Base-by-base conservation (phyloP, 2,888 invertebrate species). In the Chymomyza amoena region DNA sequence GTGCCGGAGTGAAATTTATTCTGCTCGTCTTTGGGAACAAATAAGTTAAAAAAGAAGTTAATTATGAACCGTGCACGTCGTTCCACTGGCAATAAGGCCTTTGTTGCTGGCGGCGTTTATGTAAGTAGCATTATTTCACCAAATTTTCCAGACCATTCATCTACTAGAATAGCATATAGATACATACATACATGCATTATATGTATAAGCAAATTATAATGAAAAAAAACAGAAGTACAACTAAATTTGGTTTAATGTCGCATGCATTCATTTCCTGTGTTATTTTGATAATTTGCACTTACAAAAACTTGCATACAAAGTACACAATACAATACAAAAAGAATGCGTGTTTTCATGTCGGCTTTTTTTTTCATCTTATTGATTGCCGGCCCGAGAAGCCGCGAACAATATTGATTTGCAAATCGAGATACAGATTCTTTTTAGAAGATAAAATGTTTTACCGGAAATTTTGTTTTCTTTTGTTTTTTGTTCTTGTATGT, bases 41-140 rank as follows among this genome's bases (percentile, higher is more conserved):
- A 6, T 20, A 20, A 45, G 52, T 59, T 39, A 52, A 2, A 51
- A 25, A 10, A 64, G 39, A 18, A 6, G 28, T 39, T 20, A 64
- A 73, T 73, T 62, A 88, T 88, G 88, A 84, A 84, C 76, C 83
- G 87, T 50, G 56, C 72, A n/a, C 78, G 87, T 15, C 74, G 80
- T 13, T 56, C 20, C 32, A 62, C 64, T 39, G 62, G 13, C 6
- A 72, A 60, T 51, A 87, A 78, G 32, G 64, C 51, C 6, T 88
- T 88, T 63, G 84, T 87, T 5, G 59, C 84, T 59, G 88, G 85
- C 25, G 87, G 85, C 32, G 66, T 81, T 66, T 81, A 78, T 76
- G 88, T 88, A 84, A 86, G 88, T 83, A 28, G 6, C 1, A 59
- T 25, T 45, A 20, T 16, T 54, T 32, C 1, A 32, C 1, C 32